phyloP scores from a whole-genome alignment of 2,113 vertebrate species.

The Panthera tigris region DNA sequence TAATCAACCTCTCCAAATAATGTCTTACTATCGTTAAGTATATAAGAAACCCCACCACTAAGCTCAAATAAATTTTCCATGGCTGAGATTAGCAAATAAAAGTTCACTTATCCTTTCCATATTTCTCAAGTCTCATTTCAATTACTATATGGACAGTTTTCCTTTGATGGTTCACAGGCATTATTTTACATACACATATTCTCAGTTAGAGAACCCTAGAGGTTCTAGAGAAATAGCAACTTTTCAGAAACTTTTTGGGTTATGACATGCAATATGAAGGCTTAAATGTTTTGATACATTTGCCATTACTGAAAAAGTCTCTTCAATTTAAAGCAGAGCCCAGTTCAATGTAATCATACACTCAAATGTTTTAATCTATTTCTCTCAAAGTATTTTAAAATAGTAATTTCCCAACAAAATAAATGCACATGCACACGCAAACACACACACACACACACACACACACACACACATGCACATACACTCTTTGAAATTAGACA shows the following conservation, averaged over 20 bases:
- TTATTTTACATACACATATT: not conserved
- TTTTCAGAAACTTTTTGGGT: not conserved
- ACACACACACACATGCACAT: not conserved
- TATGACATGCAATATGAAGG: not conserved
- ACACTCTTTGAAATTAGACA: not conserved
- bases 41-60: not conserved
- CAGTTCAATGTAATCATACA: not conserved
- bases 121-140: not conserved
- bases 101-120: not conserved
- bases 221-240: not conserved
- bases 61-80: not conserved
- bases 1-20: not conserved
- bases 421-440: not conserved
- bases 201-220: not conserved
- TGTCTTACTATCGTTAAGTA: not conserved
- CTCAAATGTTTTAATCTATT: constrained; percentile 1
- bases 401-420: constrained; percentile 31
- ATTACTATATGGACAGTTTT: not conserved
- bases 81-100: not conserved
- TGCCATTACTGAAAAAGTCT: not conserved
- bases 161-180: not conserved
- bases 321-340: not conserved
- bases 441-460: not conserved
- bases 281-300: not conserved
- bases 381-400: constrained; percentile 5